Conservation (phyloP, 2,113 vertebrate genomes). For the Saguinus imperator region DNA sequence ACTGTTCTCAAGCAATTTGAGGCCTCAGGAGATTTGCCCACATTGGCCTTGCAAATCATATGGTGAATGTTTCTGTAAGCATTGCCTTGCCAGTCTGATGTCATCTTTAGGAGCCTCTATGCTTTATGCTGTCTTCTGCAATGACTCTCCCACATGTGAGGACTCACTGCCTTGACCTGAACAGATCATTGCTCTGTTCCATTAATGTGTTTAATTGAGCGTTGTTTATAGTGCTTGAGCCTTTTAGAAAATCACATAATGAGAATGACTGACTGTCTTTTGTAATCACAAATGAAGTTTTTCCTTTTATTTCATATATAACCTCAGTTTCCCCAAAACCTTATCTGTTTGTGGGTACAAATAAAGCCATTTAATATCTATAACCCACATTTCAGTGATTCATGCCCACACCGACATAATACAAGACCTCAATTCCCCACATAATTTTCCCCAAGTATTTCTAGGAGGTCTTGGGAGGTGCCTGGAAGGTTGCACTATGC, state of each 20-base stretch:
- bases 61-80: not conserved
- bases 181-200: not conserved
- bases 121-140: not conserved
- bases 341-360: conserved; percentile 47
- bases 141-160: not conserved
- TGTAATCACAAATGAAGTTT: conserved; percentile 46
- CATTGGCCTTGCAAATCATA: too few species aligned
- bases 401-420: not conserved
- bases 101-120: not conserved
- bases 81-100: not conserved
- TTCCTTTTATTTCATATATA: conserved; percentile 53
- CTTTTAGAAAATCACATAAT: conserved; percentile 47
- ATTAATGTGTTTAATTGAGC: not conserved
- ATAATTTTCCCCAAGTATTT: not conserved
- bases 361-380: conserved; percentile 52
- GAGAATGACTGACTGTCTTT: conserved; percentile 27
- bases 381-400: conserved; percentile 32
- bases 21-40: too few species aligned
- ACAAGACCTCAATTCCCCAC: not conserved
- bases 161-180: not conserved
- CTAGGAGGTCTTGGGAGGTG: not conserved
- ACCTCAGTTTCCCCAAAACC: conserved; percentile 44
- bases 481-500: rapidly evolving
- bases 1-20: too few species aligned
- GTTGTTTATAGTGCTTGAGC: not conserved